Conservation (phyloP, 2,888 invertebrate species). For the Callyntrura sp. region DNA sequence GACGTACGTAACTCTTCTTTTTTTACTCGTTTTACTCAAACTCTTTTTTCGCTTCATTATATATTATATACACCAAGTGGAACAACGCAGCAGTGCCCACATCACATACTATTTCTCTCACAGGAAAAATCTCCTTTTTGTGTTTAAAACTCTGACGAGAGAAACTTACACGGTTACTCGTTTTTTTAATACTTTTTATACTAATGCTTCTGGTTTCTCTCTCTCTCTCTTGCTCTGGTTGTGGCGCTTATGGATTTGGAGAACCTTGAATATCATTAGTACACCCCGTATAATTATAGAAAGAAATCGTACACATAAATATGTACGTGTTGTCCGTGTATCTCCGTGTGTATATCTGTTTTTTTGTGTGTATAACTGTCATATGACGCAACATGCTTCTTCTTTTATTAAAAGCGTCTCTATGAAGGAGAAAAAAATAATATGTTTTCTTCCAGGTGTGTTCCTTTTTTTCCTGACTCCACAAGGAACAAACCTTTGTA, state of each 20-base stretch:
- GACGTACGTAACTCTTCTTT: conserved; percentile 23
- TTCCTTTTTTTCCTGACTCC: conserved; percentile 35
- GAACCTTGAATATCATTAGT: neutral
- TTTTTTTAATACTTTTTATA: conserved; percentile 42
- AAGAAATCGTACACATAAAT: neutral
- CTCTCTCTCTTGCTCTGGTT: conserved; percentile 30
- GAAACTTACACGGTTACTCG: conserved; percentile 2
- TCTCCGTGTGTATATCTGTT: neutral
- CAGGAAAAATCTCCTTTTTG: conserved; percentile 31
- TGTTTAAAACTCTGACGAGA: conserved; percentile 24
- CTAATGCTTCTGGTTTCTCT: conserved; percentile 57
- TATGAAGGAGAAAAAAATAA: conserved; percentile 31
- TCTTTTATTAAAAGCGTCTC: conserved; percentile 72
- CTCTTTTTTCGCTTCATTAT: conserved; percentile 45
- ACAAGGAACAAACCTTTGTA: neutral
- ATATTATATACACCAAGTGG: neutral
- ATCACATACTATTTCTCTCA: neutral
- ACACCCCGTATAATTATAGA: conserved; percentile 12
- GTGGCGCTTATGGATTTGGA: conserved; percentile 50
- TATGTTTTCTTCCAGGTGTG: conserved; percentile 74
- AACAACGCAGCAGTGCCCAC: neutral
- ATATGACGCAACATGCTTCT: conserved; percentile 48
- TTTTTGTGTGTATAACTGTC: neutral
- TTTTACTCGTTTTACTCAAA: conserved; percentile 29
- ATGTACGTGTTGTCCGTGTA: neutral